Evolutionary conservation across 2,113 vertebrate genomes (phyloP).

Genomic region (Lepus americanus): DNA sequence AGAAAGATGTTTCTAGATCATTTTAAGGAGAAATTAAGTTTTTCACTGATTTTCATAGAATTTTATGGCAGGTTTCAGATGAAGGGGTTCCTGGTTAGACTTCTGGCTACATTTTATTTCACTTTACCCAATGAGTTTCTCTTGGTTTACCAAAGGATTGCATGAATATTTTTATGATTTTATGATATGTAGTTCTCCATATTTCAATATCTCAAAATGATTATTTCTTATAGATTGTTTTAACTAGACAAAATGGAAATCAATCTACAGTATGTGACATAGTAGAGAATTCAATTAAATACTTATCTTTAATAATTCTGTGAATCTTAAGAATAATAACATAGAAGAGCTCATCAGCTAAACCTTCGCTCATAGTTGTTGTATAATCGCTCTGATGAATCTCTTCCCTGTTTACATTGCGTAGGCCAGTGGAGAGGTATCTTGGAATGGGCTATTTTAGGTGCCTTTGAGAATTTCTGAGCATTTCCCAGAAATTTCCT

Average conservation of each 20-base stretch:
- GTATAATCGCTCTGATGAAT: not conserved
- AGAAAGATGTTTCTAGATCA: not conserved
- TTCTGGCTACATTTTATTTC: not conserved
- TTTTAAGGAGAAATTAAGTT: not conserved
- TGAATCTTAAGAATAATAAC: not conserved
- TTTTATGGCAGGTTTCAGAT: not conserved
- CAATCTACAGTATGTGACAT: not conserved
- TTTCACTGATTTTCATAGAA: not conserved
- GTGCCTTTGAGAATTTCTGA: not conserved
- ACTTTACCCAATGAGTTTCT: not conserved
- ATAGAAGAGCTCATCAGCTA: not conserved
- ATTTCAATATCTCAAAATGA: not conserved
- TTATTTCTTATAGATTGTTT: constrained; percentile 2
- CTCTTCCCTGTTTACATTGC: not conserved
- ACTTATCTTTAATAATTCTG: not conserved
- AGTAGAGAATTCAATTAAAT: not conserved
- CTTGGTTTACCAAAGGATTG: not conserved
- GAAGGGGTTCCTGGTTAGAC: not conserved
- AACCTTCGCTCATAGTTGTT: not conserved
- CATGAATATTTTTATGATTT: not conserved
- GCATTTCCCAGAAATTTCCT: not conserved
- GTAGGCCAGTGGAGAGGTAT: not conserved
- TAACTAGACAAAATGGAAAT: not conserved
- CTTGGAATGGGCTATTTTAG: not conserved
- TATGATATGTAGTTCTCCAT: not conserved